Base-by-base conservation (phyloP, 2,888 invertebrate species). In the Phyto melanocephala region DNA sequence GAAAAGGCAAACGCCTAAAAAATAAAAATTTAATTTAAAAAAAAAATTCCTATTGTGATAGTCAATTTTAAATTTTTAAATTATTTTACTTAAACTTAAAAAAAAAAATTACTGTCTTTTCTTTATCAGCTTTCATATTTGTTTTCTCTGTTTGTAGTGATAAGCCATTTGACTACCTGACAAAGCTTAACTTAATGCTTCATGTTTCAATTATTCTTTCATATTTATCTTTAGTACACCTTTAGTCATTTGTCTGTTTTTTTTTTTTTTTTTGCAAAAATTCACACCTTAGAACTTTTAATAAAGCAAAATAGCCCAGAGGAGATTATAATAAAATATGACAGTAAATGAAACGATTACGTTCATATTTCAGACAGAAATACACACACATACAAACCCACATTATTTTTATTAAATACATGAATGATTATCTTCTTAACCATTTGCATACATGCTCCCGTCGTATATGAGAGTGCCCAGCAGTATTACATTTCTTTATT, bases 361-460 rank as follows among this genome's bases (percentile, higher is more conserved):
- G 37, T 72, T 2, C 60, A 72, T 50, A 24, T 60, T 50, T 37
- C 50, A 24, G 4, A 28, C 28, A 28, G 3, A 6, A 5, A 6
- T 28, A 28, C 28, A 3, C 6, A 28, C 6, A 28, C 28, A 28
- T 28, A 5, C 28, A 28, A 3, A 28, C 28, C 3, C 28, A 28
- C 3, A 28, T 28, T 1, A 58, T 0, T 68, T 67, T 33, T 58
- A 24, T 76, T 67, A 68, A 76, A 67, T 54, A 54, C 35, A 62
- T 56, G 65, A 79, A 71, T 40, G 63, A 63, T 72, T 71, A 79
- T 79, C 58, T 65, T 56, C 47, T 50, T 42, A 42, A 60, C 15
- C 52, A 74, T 35, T 74, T 60, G 15, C 56, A 50, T 17, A 67
- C 79, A 60, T 67, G 67, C 54, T 20, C 13, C 10, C 13, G 2